These are phyloP conservation scores for Elymnias hypermnestra DNA, from an alignment of 1,140 invertebrate genomes.

Conservation along the genomic window DNA sequence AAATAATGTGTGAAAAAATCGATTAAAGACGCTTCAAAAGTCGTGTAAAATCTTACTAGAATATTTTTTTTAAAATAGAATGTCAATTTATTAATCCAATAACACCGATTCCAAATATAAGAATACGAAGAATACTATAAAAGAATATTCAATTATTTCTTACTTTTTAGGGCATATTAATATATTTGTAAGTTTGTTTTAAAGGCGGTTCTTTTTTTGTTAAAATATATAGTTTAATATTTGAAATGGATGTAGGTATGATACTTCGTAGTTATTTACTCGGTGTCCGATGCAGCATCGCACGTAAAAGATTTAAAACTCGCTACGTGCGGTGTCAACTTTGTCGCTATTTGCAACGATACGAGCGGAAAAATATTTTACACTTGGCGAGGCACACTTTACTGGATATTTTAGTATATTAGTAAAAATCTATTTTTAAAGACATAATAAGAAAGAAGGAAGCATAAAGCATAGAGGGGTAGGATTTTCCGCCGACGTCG, in stretches of 20 bases:
- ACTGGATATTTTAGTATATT: background rate
- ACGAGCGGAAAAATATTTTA: constrained; percentile 1
- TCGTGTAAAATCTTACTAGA: too few species aligned
- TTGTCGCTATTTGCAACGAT: constrained; percentile 1
- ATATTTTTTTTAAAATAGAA: background rate
- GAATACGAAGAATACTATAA: too few species aligned
- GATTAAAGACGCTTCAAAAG: too few species aligned
- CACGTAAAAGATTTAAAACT: constrained; percentile 20
- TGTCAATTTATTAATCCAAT: background rate
- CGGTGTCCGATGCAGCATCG: constrained; percentile 10
- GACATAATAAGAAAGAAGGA: too few species aligned
- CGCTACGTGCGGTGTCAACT: constrained; percentile 12
- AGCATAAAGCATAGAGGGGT: too few species aligned
- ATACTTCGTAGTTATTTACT: constrained; percentile 2
- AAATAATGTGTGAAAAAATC: too few species aligned
- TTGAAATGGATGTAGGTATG: background rate
- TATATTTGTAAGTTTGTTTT: too few species aligned
- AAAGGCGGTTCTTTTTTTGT: too few species aligned
- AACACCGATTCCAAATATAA: too few species aligned
- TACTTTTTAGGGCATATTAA: too few species aligned
- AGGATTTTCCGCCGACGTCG: too few species aligned
- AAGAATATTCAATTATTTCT: too few species aligned
- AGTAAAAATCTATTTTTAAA: background rate
- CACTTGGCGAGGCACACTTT: background rate
- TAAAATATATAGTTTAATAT: background rate